A percentile compares a stretch with the other conserved stretches of the same genome.
phyloP scores from a whole-genome alignment of 2,797 vertebrate species.

The Neosilurus mollespiculum region DNA sequence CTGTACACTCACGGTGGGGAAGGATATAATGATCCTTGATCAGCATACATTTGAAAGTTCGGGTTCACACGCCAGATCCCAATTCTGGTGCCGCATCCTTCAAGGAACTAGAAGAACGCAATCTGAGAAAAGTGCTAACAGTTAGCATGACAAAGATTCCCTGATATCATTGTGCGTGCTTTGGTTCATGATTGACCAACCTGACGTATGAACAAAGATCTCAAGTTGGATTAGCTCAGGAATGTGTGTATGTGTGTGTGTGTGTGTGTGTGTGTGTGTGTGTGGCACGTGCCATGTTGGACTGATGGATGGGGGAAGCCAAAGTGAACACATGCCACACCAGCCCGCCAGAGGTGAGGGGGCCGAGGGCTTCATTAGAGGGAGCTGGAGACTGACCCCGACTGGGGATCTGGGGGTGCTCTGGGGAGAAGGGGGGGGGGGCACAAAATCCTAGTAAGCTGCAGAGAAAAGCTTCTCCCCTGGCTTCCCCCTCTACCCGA shows the following conservation, averaged over 20 bases:
- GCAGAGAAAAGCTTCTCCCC: conserved; percentile 66
- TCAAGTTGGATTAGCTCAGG: conserved; percentile 32
- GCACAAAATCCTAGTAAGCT: conserved; percentile 58
- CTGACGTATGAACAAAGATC: conserved; percentile 30
- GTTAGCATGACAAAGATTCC: conserved; percentile 29
- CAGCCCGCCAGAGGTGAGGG: conserved; percentile 59
- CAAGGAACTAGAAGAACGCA: no score
- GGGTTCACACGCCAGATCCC: no score
- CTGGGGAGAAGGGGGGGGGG: conserved; percentile 29
- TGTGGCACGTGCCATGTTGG: conserved; percentile 36
- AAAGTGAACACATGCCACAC: conserved; percentile 60
- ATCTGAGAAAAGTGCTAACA: background rate
- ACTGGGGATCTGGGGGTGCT: conserved; percentile 55
- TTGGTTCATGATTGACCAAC: conserved; percentile 3
- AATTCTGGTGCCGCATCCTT: no score
- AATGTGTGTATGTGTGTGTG: conserved; percentile 36
- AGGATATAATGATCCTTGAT: no score
- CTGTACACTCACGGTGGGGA: no score
- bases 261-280: conserved; percentile 31
- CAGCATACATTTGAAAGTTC: no score
- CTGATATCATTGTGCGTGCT: conserved; percentile 36
- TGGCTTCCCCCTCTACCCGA: conserved; percentile 66
- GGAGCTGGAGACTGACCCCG: conserved; percentile 72
- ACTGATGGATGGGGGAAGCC: conserved; percentile 52
- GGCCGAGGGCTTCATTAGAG: conserved; percentile 79